phyloP scores from a whole-genome alignment of 92 coral and sea anemone species.

The Galaxea fascicularis region DNA sequence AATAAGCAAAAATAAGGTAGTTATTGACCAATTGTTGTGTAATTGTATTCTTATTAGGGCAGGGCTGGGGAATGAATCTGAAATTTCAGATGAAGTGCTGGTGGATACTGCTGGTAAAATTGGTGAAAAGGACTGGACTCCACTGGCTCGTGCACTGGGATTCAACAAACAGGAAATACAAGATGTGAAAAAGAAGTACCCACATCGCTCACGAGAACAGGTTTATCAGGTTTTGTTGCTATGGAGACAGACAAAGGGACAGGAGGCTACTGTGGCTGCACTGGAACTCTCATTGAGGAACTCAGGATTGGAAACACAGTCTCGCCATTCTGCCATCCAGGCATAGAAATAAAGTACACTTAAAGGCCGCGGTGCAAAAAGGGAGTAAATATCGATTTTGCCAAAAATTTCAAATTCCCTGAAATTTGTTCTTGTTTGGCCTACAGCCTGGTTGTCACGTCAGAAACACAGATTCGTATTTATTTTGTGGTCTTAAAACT shows the following conservation, averaged over 20 bases:
- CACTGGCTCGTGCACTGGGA: constrained; percentile 75
- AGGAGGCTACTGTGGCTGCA: constrained; percentile 53
- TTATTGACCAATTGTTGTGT: neutral
- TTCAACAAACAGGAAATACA: constrained; percentile 64
- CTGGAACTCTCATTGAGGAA: constrained; percentile 58
- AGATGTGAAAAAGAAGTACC: constrained; percentile 57
- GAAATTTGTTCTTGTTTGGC: no score
- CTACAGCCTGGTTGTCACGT: no score
- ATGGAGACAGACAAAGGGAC: constrained; percentile 64
- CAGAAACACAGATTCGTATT: no score
- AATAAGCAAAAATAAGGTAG: no score
- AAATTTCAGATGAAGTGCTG: constrained; percentile 66
- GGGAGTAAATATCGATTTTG: no score
- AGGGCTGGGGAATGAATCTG: constrained; percentile 22
- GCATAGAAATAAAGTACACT: no score
- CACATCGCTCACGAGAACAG: constrained; percentile 80
- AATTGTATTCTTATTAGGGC: neutral
- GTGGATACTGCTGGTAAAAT: constrained; percentile 61
- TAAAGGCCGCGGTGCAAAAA: neutral
- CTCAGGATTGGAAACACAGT: constrained; percentile 55
- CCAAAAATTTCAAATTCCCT: no score
- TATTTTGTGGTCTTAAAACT: no score
- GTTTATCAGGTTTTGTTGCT: constrained; percentile 66
- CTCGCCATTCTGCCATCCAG: neutral
- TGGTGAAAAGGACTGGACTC: constrained; percentile 82